Conservation (phyloP, 2,797 vertebrate species). For the Xerus rutilus region DNA sequence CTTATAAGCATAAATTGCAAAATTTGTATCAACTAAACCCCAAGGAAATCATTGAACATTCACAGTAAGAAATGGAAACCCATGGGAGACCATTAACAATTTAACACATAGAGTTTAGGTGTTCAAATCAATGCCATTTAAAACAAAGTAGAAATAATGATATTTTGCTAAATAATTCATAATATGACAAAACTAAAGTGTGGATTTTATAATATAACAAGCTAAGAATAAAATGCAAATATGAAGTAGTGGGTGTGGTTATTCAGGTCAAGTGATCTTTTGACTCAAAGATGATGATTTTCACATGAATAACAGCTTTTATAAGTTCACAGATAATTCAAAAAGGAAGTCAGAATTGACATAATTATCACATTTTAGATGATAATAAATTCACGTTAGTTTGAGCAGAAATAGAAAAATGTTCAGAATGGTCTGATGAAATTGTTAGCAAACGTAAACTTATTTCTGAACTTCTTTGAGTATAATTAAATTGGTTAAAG, state of each 20-base stretch:
- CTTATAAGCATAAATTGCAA: neutral
- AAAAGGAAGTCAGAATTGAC: neutral
- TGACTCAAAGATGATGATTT: constrained; percentile 28
- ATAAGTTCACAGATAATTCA: neutral
- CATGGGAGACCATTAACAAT: neutral
- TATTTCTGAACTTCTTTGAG: neutral
- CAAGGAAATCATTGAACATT: constrained; percentile 52
- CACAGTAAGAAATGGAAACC: constrained; percentile 35
- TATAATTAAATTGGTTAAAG: neutral
- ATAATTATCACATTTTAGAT: constrained; percentile 51
- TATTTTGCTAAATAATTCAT: constrained; percentile 24
- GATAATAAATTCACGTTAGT: neutral
- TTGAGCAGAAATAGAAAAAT: constrained; percentile 33
- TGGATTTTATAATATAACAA: neutral
- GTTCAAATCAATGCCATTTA: neutral
- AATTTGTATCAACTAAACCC: constrained; percentile 33
- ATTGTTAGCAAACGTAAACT: neutral
- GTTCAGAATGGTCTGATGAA: neutral
- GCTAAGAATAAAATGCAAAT: constrained; percentile 18
- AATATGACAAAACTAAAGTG: neutral
- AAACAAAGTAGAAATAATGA: neutral
- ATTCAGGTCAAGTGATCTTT: neutral
- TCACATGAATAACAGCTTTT: constrained; percentile 47
- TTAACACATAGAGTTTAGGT: constrained; percentile 15
- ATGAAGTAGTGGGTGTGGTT: neutral